Conservation (phyloP, 2,797 vertebrate species). For the Leucoraja ocellata region DNA sequence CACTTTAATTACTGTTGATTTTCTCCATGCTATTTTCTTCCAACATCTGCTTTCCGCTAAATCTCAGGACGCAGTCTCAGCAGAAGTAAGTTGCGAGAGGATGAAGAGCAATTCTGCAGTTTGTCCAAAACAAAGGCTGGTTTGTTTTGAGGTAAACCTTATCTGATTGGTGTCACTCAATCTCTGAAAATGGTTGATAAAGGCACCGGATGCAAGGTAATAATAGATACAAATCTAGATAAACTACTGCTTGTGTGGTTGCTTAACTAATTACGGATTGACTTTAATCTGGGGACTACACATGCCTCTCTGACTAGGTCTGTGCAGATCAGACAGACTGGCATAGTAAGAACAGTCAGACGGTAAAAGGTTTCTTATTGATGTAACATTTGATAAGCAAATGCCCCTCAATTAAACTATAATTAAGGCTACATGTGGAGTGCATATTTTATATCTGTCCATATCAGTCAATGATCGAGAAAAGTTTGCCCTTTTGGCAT, state of each 20-base stretch:
- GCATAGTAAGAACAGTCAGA: not conserved
- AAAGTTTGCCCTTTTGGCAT: not conserved
- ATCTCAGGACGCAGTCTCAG: too few relatives aligned
- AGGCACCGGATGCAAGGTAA: not conserved
- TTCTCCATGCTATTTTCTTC: not conserved
- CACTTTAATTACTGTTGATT: not conserved
- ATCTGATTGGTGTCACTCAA: constrained; percentile 23
- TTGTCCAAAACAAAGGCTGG: not conserved
- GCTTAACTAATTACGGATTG: not conserved
- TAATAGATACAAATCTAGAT: not conserved
- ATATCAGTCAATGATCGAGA: not conserved
- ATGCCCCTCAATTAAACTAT: not conserved
- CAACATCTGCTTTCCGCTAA: not conserved
- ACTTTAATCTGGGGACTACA: not conserved
- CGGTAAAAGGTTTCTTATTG: constrained; percentile 25
- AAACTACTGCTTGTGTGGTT: constrained; percentile 21
- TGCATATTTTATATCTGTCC: not conserved
- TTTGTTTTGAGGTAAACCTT: constrained; percentile 16
- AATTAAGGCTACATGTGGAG: constrained; percentile 17
- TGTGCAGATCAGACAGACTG: not conserved
- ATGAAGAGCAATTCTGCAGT: not conserved
- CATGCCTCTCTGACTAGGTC: not conserved
- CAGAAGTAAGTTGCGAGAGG: not conserved
- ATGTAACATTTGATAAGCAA: constrained; percentile 33
- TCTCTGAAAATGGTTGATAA: not conserved